phyloP scores from a whole-genome alignment of 2,113 vertebrate genomes.

The Hyaena hyaena region DNA sequence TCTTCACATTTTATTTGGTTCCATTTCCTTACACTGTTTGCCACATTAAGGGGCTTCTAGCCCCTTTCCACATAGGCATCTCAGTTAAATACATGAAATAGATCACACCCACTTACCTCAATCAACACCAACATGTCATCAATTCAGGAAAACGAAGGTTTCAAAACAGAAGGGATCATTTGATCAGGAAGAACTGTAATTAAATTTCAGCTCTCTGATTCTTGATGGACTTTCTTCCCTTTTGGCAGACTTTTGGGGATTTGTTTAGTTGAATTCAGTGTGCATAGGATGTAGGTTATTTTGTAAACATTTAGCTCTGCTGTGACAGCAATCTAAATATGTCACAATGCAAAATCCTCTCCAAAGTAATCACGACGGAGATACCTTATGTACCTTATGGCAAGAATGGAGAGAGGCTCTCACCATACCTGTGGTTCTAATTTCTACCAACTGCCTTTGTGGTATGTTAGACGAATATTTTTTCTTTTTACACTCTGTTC shows the following conservation, averaged over 20 bases:
- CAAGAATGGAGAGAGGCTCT: neutral
- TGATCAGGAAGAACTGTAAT: neutral
- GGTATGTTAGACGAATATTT: neutral
- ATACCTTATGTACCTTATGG: neutral
- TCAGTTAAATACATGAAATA: neutral
- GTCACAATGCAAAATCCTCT: neutral
- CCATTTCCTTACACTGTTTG: neutral
- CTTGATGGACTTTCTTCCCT: neutral
- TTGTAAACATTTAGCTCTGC: neutral
- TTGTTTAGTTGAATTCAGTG: neutral
- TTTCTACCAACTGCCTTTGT: neutral
- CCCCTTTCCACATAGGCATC: neutral
- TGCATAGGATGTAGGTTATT: neutral
- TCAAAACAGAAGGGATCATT: neutral
- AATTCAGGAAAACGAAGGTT: neutral
- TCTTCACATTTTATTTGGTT: neutral
- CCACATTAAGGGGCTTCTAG: neutral
- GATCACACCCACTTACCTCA: neutral
- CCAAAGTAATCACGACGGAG: neutral
- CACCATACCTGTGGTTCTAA: rapidly evolving
- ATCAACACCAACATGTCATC: neutral
- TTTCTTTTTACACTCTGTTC: neutral
- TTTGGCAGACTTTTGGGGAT: neutral
- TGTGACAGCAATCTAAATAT: neutral
- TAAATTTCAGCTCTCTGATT: neutral